Conservation (phyloP, 2,888 invertebrate genomes). For the Acleris cristana region DNA sequence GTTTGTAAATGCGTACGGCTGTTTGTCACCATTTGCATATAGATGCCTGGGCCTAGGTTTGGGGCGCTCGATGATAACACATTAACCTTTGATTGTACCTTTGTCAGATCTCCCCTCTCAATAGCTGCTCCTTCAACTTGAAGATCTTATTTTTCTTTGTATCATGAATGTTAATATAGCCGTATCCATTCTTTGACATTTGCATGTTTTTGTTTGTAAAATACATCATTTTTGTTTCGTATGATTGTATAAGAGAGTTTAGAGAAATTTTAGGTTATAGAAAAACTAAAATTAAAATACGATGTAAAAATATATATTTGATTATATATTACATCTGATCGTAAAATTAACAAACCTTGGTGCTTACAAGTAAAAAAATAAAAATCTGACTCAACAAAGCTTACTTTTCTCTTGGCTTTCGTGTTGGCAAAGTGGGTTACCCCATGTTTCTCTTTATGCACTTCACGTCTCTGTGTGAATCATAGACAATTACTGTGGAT, state of each 20-base stretch:
- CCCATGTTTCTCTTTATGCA: not conserved
- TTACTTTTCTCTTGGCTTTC: no score
- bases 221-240: no score
- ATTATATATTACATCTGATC: no score
- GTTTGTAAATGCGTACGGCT: slow-evolving; percentile 76
- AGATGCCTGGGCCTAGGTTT: slow-evolving; percentile 61
- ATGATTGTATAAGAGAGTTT: no score
- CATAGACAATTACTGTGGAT: slow-evolving; percentile 11
- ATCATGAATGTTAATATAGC: slow-evolving; percentile 10
- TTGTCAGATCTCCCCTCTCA: slow-evolving; percentile 30
- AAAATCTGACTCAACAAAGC: no score
- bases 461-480: slow-evolving; percentile 6
- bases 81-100: slow-evolving; percentile 42
- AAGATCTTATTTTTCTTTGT: slow-evolving; percentile 23
- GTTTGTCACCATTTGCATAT: slow-evolving; percentile 82
- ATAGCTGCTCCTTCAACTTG: slow-evolving; percentile 5
- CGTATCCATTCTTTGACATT: not conserved
- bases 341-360: no score
- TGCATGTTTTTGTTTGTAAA: not conserved
- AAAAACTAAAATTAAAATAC: no score
- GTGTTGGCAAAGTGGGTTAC: not conserved
- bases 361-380: no score
- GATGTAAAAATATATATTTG: no score
- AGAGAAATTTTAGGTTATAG: no score
- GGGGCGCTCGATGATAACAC: slow-evolving; percentile 42